Conservation (phyloP, 1,140 invertebrate genomes). For the Drosophila baimaii region DNA sequence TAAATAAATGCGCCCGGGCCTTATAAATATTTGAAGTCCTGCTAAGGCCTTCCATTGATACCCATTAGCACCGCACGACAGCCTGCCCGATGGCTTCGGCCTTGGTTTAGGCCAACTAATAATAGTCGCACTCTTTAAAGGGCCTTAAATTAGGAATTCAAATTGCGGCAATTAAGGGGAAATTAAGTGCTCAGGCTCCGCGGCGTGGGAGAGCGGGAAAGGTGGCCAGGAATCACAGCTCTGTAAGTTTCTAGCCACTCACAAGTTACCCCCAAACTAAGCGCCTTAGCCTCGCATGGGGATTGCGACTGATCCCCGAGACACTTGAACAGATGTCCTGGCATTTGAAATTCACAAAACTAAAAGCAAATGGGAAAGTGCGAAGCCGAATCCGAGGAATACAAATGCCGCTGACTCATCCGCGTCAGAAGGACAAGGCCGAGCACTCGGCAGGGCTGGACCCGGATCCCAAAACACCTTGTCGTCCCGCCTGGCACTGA, state of each 20-base stretch:
- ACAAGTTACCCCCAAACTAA: constrained; percentile 17
- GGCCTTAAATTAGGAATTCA: constrained; percentile 30
- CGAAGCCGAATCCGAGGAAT: constrained; percentile 41
- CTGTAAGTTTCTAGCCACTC: constrained; percentile 16
- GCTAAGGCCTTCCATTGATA: constrained; percentile 25
- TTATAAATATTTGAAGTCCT: constrained; percentile 27
- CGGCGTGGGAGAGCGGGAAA: not conserved
- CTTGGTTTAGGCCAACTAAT: constrained; percentile 7
- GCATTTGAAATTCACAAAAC: constrained; percentile 83
- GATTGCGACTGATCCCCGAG: constrained; percentile 49
- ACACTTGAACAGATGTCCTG: constrained; percentile 82
- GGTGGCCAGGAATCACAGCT: not conserved
- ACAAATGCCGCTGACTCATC: constrained; percentile 44
- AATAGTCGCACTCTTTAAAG: constrained; percentile 25
- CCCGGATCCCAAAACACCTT: constrained; percentile 55
- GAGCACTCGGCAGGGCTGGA: constrained; percentile 34
- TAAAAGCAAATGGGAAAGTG: constrained; percentile 64
- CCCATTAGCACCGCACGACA: constrained; percentile 21
- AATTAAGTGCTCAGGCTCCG: constrained; percentile 1
- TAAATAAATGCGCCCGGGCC: constrained; percentile 30
- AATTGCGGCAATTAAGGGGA: constrained; percentile 31
- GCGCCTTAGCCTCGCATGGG: constrained; percentile 49
- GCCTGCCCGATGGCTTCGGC: constrained; percentile 15
- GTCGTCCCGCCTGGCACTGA: constrained; percentile 56
- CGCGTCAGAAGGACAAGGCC: constrained; percentile 44